Percentiles rank a stretch among this genome's conserved stretches.
Conservation (phyloP, 2,113 vertebrate species). For the Tiliqua scincoides region DNA sequence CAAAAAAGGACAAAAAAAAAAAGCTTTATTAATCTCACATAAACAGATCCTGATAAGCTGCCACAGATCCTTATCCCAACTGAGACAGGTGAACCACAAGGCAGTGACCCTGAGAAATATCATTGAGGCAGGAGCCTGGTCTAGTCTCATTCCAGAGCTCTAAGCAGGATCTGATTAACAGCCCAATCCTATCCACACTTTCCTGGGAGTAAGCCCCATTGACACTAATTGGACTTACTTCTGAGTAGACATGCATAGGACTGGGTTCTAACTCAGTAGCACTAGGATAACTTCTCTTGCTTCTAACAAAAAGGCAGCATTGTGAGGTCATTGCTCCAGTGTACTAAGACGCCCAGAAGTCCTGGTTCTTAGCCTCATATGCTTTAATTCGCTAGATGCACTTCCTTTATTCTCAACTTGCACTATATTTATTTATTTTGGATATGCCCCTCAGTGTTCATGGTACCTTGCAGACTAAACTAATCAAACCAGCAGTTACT, state of each 20-base stretch:
- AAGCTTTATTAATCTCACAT: conserved; percentile 25
- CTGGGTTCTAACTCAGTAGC: not conserved
- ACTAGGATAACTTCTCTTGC: not conserved
- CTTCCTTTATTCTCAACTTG: not conserved
- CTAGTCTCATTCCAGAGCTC: not conserved
- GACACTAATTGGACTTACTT: no score
- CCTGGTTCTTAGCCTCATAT: not conserved
- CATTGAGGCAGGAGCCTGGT: not conserved
- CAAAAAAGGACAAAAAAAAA: not conserved
- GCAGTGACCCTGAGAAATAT: conserved; percentile 27
- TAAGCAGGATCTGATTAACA: not conserved
- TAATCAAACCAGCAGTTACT: no score
- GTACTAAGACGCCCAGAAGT: not conserved
- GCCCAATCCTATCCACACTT: no score
- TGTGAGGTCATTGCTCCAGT: not conserved
- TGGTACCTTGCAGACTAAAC: no score
- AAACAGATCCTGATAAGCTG: not conserved
- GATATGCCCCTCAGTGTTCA: no score
- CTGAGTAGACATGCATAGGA: no score
- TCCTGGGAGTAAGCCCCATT: no score
- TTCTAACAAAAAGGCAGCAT: not conserved
- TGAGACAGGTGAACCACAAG: not conserved
- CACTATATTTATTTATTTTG: no score
- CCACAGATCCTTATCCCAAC: not conserved
- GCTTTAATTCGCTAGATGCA: not conserved